Base-by-base conservation (phyloP, 2,888 invertebrate genomes). In the Hypselothyrea guttata region DNA sequence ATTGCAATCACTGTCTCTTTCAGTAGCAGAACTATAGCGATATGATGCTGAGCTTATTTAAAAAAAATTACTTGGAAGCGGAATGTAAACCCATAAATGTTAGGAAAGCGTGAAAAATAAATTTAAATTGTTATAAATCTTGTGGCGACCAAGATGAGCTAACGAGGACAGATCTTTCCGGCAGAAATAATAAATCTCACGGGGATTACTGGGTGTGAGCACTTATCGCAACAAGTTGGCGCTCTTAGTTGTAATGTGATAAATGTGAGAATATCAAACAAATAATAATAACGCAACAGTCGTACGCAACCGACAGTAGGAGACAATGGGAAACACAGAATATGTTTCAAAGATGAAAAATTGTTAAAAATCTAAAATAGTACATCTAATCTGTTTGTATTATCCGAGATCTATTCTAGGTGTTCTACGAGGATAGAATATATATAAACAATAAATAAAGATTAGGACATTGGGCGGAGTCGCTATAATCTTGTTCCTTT, bases 21-120 rank as follows among this genome's bases (percentile, higher is more conserved):
- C 59, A 11, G 35, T 51, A 51, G 22, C 15, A 7, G 22, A 45
- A 42, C 45, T 41, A 51, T 15, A 15, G 31, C 28, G 28, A 11
- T 28, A 35, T 27, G 16, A 12, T 27, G 11, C 3, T 22, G 4
- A 28, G 22, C 16, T 3, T 64, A 31, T 56, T n/a, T n/a, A n/a
- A n/a, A n/a, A 57, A 55, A 68, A 60, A 54, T 54, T n/a, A n/a
- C n/a, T n/a, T n/a, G n/a, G 63, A 54, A 45, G 69, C n/a, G 47
- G 3, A 38, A 42, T 49, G 9, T 22, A 68, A 76, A 76, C 57
- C 70, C 45, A 49, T 72, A 37, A 59, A 53, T 53, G 53, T 27
- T 33, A n/a, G 42, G 46, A 70, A 74, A 82, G 77, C 83, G 77
- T 78, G 77, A 78, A 78, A 31, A 74, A 70, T 82, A 84, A 82